Base-by-base conservation (phyloP, 2,113 vertebrate genomes). In the Atractosteus spatula region DNA sequence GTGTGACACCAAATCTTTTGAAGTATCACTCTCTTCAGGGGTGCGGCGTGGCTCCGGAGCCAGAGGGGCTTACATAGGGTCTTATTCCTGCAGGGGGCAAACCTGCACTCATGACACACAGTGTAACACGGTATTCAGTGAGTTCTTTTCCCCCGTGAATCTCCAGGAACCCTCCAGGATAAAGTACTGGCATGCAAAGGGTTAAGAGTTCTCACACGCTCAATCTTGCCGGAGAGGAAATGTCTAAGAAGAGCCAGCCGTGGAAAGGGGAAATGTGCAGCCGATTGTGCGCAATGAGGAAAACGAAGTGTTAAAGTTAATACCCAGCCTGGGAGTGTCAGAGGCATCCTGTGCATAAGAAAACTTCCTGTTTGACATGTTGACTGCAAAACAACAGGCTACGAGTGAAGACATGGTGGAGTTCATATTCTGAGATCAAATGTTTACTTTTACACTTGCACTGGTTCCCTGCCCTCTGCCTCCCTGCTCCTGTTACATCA, bases 231-330 rank as follows among this genome's bases (percentile, higher is more conserved):
- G 59, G 62, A 79, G 12, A 86, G 85, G 87, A 89, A 86, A 71
- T 74, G 71, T 67, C 71, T 41, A 54, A 63, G 74, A 69, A 45
- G 66, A 81, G 80, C 17, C 55, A 44, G 63, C 41, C 41, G 1
- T 56, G 29, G 42, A 68, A 51, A 72, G 17, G 59, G 70, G 87
- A 91, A 85, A 83, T 77, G 73, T 74, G 4, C 72, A 14, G 69
- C 76, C 55, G 68, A 76, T 79, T 83, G 82, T 81, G 78, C 74
- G 77, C 45, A 61, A 14, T 72, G 63, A 8, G 86, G 86, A 86
- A 89, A 80, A 76, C 78, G 76, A 91, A 89, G 90, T 88, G 86
- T 89, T 87, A 89, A 86, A 87, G 86, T 89, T 91, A 87, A 85
- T 81, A 86, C 82, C 66, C 55, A 70, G 73, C 79, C 17, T 71